Evolutionary conservation across 2,888 invertebrate species (phyloP).

Genomic region (Piscicola geometra): DNA sequence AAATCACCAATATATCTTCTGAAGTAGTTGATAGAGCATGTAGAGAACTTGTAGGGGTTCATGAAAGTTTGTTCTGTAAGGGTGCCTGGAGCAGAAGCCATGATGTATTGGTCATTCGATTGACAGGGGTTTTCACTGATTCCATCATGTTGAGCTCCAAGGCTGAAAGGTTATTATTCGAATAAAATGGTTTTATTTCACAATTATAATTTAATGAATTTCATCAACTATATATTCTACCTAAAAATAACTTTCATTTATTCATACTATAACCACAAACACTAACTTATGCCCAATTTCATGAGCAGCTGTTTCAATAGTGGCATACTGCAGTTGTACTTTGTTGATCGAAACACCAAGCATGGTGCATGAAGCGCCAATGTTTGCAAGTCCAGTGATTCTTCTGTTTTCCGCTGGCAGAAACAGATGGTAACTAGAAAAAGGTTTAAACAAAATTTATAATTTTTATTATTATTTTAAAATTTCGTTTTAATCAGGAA

Average conservation of each 20-base stretch:
- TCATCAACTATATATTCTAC: no score
- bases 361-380: slow-evolving; percentile 24
- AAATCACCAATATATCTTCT: no score
- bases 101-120: slow-evolving; percentile 46
- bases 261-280: no score
- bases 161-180: no score
- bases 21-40: slow-evolving; percentile 43
- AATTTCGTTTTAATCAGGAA: no score
- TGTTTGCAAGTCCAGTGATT: slow-evolving; percentile 33
- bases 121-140: slow-evolving; percentile 40
- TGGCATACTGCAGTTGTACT: slow-evolving; percentile 37
- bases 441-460: no score
- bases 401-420: neutral
- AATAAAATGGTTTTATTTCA: no score
- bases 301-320: slow-evolving; percentile 43
- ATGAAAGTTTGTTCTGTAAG: slow-evolving; percentile 38
- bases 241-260: no score
- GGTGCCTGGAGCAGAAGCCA: slow-evolving; percentile 42
- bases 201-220: no score
- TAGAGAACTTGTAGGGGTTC: slow-evolving; percentile 45
- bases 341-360: slow-evolving; percentile 35
- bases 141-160: slow-evolving; percentile 46
- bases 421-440: neutral
- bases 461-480: no score
- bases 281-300: slow-evolving; percentile 45